phyloP scores from a whole-genome alignment of 2,888 invertebrate species.

The Smittia sp. region DNA sequence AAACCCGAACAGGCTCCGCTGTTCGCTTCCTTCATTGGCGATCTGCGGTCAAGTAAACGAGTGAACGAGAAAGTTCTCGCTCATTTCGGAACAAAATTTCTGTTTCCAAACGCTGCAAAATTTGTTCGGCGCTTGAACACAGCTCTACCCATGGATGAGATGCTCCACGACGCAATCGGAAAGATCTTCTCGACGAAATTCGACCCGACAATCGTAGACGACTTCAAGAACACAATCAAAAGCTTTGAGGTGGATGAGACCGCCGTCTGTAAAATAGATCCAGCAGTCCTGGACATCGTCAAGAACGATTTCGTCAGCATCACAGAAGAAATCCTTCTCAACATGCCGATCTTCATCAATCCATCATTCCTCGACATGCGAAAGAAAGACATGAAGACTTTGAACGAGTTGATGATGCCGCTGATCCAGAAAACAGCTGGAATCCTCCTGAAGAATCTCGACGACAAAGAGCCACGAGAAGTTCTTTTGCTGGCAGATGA shows the following conservation, averaged over 20 bases:
- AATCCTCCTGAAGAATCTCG: background rate
- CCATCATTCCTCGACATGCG: slow-evolving; percentile 4
- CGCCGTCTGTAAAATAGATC: background rate
- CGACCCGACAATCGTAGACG: background rate
- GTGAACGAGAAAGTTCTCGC: background rate
- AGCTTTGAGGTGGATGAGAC: background rate
- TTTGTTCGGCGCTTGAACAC: background rate
- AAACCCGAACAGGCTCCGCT: background rate
- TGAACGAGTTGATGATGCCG: background rate
- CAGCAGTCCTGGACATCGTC: background rate
- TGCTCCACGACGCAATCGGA: background rate
- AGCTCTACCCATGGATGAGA: background rate
- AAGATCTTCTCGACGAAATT: background rate
- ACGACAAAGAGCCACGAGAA: background rate
- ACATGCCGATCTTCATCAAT: background rate
- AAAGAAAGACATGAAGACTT: slow-evolving; percentile 3
- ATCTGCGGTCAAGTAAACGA: background rate
- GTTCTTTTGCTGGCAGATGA: background rate
- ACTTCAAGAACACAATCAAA: background rate
- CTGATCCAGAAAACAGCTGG: slow-evolving; percentile 21
- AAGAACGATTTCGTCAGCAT: background rate
- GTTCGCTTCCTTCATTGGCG: background rate
- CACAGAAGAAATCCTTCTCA: background rate
- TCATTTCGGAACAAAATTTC: background rate
- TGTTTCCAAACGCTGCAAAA: background rate